These are phyloP conservation scores for Spea bombifrons DNA, from an alignment of 2,113 vertebrate species.

Conservation along the genomic window DNA sequence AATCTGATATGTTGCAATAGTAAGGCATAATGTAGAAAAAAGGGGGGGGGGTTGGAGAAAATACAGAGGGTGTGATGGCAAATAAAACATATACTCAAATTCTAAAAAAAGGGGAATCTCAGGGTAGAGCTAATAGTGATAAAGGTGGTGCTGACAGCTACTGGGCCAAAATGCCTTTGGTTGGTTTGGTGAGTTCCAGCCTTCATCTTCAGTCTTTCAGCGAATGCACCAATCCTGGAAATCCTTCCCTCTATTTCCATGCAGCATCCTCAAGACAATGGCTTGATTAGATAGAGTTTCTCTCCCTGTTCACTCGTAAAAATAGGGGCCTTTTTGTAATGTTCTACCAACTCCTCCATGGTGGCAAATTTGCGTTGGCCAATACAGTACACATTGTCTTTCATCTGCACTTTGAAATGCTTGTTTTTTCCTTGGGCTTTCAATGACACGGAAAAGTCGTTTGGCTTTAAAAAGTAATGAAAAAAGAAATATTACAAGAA, in stretches of 20 bases:
- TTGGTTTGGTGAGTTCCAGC: background rate
- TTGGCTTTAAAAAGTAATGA: slow-evolving; percentile 65
- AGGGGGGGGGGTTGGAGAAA: background rate
- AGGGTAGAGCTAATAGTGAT: background rate
- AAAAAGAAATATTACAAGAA: background rate
- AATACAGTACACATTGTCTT: slow-evolving; percentile 86
- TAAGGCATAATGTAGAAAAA: slow-evolving; percentile 34
- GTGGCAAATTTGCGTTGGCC: slow-evolving; percentile 89
- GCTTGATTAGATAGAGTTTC: slow-evolving; percentile 87
- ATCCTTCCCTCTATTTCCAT: background rate
- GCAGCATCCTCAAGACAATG: slow-evolving; percentile 74
- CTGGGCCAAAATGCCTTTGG: slow-evolving; percentile 34
- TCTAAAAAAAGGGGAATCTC: background rate
- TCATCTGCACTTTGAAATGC: slow-evolving; percentile 90
- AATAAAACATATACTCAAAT: slow-evolving; percentile 15
- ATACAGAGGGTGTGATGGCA: slow-evolving; percentile 6
- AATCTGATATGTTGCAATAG: slow-evolving; percentile 26
- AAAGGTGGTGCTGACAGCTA: background rate
- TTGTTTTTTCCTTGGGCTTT: slow-evolving; percentile 92
- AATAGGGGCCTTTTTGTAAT: slow-evolving; percentile 92
- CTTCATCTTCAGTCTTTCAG: slow-evolving; percentile 2
- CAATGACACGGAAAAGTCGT: slow-evolving; percentile 87
- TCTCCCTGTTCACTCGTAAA: slow-evolving; percentile 90
- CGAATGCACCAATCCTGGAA: slow-evolving; percentile 29
- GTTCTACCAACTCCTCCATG: slow-evolving; percentile 90